Base-by-base conservation (phyloP, 2,888 invertebrate species). In the Heteromyza rotundicornis region DNA sequence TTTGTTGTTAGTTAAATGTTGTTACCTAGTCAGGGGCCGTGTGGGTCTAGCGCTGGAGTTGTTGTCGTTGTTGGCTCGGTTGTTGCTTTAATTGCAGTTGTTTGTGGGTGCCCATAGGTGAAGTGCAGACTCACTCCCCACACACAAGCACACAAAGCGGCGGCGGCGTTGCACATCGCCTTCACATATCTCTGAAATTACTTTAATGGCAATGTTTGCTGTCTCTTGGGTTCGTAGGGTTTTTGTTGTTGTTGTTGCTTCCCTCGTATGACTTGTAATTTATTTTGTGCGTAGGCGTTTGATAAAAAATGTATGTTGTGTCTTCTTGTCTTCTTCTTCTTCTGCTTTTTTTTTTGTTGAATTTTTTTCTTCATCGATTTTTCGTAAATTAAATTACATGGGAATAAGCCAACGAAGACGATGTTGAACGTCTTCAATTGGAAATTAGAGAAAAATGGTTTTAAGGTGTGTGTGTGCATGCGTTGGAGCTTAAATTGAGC, bases 1-100 rank as follows among this genome's bases (percentile, higher is more conserved):
- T n/a, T n/a, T n/a, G n/a, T n/a, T n/a, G n/a, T n/a, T n/a, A n/a
- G n/a, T n/a, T n/a, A n/a, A n/a, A n/a, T n/a, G n/a, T n/a, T n/a
- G n/a, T n/a, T n/a, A n/a, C n/a, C n/a, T n/a, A n/a, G n/a, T n/a
- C n/a, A n/a, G n/a, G n/a, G n/a, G n/a, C n/a, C n/a, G n/a, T n/a
- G n/a, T n/a, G n/a, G n/a, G 62, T 60, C 35, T 60, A 36, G 52
- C 57, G 35, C n/a, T 57, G 19, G 22, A 24, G 32, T 47, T 60
- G 54, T 35, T 54, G 54, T 54, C 35, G 54, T 35, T 54, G 54
- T 32, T 54, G 54, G 2, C 2, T 49, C 5, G 22, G 35, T 47
- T 17, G 47, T 47, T 47, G 47, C 47, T 40, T 27, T 50, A 50
- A 17, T 55, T 59, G 32, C 20, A 40, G 47, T 52, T 52, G 16